Base-by-base conservation (phyloP, 2,888 invertebrate genomes). In the Heliconius erato region DNA sequence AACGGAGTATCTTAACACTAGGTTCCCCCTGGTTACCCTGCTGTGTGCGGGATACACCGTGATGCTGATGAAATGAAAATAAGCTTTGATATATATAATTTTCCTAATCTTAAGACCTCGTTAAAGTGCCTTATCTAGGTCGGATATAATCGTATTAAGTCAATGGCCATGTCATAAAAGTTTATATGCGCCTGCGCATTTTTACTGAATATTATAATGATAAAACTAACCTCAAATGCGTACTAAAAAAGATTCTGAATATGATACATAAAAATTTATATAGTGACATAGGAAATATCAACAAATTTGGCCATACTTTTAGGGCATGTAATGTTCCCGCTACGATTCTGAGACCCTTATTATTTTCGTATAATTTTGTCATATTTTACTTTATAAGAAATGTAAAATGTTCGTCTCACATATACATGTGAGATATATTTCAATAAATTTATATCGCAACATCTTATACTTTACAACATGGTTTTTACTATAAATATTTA, bases 161-260 rank as follows among this genome's bases (percentile, higher is more conserved):
- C 87, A 85, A 86, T 84, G 86, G 85, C 85, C 83, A 76, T 85
- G 79, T 87, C 87, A 85, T 88, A 88, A 89, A 89, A 86, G 85
- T 88, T 88, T 89, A 88, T 88, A 86, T 88, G 87, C 88, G 87
- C 85, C 72, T 71, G 85, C 87, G 87, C 87, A 87, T 83, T 84
- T 85, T 85, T 84, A 85, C 84, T 80, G 74, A 83, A 82, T 82
- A 83, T 84, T 85, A 85, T 83, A 83, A 83, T 84, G 85, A 83
- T 83, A 85, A 85, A 82, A 82, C 82, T 83, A 85, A 83, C 82
- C 76, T 81, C 74, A 79, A 81, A 71, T 74, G 19, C 78, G 67
- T 81, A 32, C 76, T 79, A 68, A 79, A 80, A 71, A 72, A 72
- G 1, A 49, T 72, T 49, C 16, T 49, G 9, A 72, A 49, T 49